Evolutionary conservation across 2,888 invertebrate species (phyloP).

Genomic region (Sycophila texana): DNA sequence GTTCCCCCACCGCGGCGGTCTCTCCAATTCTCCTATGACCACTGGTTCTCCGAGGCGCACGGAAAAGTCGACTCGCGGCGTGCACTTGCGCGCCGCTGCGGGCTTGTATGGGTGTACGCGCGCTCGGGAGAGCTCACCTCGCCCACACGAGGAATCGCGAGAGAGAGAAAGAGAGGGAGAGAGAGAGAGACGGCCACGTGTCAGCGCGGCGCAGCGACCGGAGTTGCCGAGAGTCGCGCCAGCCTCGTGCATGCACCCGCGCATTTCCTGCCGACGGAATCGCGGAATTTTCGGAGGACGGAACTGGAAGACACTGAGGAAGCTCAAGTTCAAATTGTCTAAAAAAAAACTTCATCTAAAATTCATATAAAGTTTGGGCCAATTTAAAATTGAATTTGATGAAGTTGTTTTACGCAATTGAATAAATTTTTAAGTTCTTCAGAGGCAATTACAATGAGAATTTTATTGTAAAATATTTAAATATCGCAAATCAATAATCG

Average conservation of each 20-base stretch:
- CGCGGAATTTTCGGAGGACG: background rate
- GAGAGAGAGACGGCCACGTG: conserved; percentile 17
- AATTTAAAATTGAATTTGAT: no score
- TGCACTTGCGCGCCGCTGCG: conserved; percentile 53
- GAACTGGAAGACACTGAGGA: no score
- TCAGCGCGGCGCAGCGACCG: background rate
- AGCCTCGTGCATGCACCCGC: background rate
- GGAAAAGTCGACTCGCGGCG: conserved; percentile 65
- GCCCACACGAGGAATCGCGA: conserved; percentile 47
- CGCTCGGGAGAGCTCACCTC: conserved; percentile 28
- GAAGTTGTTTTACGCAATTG: no score
- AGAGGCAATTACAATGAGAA: no score
- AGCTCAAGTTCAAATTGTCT: no score
- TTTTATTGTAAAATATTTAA: no score
- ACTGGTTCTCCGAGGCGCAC: conserved; percentile 62
- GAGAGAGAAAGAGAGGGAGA: background rate
- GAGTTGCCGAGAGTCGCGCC: no score
- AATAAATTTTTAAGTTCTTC: no score
- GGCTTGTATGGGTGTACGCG: background rate
- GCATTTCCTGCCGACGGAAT: background rate
- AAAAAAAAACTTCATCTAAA: no score
- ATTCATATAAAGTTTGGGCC: no score
- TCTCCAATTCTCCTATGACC: conserved; percentile 65
- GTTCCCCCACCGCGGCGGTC: conserved; percentile 70
- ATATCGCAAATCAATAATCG: no score